Base-by-base conservation (phyloP, 1,140 invertebrate species). In the Ostrea denselamellosa region DNA sequence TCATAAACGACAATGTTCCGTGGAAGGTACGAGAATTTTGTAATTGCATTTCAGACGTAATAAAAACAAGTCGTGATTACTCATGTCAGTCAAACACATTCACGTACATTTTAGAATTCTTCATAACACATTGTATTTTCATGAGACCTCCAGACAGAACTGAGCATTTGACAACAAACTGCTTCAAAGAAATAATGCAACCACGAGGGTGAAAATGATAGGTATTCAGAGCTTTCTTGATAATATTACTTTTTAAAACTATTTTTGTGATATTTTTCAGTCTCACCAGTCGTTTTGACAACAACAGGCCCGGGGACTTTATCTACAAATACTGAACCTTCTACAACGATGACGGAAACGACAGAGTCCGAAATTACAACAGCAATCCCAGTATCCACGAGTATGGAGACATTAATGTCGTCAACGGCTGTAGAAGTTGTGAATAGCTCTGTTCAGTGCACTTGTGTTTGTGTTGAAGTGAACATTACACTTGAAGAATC, bases 401-500 rank as follows among this genome's bases (percentile, higher is more conserved):
- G 3, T 34, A 14, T 8, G 8, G 12, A 25, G 14, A 28, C 68
- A 25, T 9, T 12, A n/a, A 62, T 19, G 56, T 62, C 17, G 19
- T 19, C 56, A 19, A 62, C 56, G 3, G 17, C 56, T 62, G 17
- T 62, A 62, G 56, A 62, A 19, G 14, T 62, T 62, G 25, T 10
- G 4, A 77, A 34, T 17, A 77, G 25, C 9, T 44, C 68, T 10
- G 9, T 77, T 25, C 68, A 77, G 28, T 83, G 82, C 22, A 52
- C 10, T 10, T 83, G 82, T 53, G 34, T 52, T 12, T 52, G 53
- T 52, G 52, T 51, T 52, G 51, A 53, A 0, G 19, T 52, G 44
- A 83, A 52, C 53, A 54, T 53, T 2, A 83, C 34, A 22, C 44
- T 83, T 53, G 82, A 83, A 25, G 82, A 83, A 51, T 28, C 17